Evolutionary conservation across 92 coral and sea anemone genomes (phyloP).

Genomic region (Plumapathes pennacea): DNA sequence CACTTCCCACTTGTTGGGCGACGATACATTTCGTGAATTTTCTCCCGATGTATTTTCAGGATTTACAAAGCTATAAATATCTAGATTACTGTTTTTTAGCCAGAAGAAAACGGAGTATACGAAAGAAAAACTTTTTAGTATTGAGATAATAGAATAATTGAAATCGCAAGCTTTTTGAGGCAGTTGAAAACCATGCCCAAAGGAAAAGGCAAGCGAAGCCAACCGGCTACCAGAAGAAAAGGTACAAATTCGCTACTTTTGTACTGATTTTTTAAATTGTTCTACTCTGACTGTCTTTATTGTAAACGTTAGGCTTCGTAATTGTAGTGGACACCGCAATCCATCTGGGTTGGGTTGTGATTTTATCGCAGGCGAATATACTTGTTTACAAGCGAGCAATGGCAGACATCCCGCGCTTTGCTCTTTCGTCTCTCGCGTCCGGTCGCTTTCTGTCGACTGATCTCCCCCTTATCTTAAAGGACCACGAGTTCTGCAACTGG

Average conservation of each 20-base stretch:
- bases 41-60: slow-evolving; percentile 83
- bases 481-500: no score
- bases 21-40: slow-evolving; percentile 43
- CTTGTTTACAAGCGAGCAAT: no score
- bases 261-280: not conserved
- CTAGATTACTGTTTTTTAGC: slow-evolving; percentile 61
- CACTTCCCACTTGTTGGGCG: slow-evolving; percentile 97
- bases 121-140: slow-evolving; percentile 81
- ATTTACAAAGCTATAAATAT: slow-evolving; percentile 46
- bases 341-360: no score
- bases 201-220: slow-evolving; percentile 59
- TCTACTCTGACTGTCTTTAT: no score
- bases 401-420: no score
- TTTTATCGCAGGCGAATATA: no score
- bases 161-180: slow-evolving; percentile 14
- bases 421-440: no score
- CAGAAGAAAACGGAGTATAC: slow-evolving; percentile 85
- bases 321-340: no score
- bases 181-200: slow-evolving; percentile 64
- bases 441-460: no score
- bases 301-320: no score
- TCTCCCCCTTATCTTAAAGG: no score
- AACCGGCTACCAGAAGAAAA: slow-evolving; percentile 63
- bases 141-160: slow-evolving; percentile 52
- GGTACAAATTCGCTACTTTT: slow-evolving; percentile 39